These are phyloP conservation scores for Lamellibrachia columna DNA, from an alignment of 2,888 invertebrate genomes.

Conservation along the genomic window DNA sequence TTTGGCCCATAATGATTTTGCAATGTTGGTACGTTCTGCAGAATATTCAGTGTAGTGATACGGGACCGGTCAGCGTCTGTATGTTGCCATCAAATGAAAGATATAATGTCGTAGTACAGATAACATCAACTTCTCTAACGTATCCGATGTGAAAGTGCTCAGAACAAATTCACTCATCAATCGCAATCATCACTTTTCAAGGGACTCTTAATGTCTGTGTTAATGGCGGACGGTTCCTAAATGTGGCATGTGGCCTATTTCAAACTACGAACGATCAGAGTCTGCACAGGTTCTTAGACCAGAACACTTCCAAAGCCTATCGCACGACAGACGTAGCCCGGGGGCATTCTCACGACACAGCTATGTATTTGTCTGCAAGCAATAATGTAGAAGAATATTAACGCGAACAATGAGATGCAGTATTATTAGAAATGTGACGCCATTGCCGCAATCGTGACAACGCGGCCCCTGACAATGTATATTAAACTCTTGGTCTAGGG, in stretches of 20 bases:
- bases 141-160: no score
- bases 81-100: no score
- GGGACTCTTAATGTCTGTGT: no score
- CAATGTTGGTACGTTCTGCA: no score
- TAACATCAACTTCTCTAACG: no score
- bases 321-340: neutral
- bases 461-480: neutral
- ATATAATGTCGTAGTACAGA: no score
- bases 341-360: neutral
- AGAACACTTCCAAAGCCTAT: neutral
- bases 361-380: neutral
- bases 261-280: neutral
- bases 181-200: no score
- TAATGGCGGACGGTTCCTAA: no score
- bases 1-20: no score
- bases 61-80: no score
- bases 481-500: neutral
- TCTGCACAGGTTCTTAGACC: neutral
- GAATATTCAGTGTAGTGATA: no score
- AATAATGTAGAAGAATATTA: neutral
- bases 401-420: neutral
- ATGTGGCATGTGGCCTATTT: neutral
- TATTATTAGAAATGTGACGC: neutral
- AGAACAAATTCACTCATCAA: no score
- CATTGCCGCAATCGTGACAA: neutral